Percentiles rank a stretch among this genome's conserved stretches.
Evolutionary conservation across 2,797 vertebrate species (phyloP).

Genomic region (Mormyrops boulengeri): DNA sequence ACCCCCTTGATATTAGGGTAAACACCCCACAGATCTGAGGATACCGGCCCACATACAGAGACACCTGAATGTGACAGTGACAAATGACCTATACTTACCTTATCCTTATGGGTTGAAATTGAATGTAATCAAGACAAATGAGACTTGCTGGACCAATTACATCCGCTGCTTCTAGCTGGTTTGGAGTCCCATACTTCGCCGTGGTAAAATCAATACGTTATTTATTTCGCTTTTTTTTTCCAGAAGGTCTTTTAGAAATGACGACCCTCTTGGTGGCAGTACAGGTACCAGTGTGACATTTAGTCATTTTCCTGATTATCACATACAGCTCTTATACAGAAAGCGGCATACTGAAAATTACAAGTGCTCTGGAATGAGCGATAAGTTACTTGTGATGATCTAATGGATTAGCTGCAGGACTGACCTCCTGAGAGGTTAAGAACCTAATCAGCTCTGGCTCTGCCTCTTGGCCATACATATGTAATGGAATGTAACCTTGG

Average conservation of each 20-base stretch:
- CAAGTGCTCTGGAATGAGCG: not conserved
- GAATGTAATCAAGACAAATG: conserved; percentile 65
- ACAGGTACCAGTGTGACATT: conserved; percentile 22
- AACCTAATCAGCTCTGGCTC: not conserved
- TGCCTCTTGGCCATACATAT: not conserved
- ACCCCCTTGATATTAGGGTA: conserved; percentile 29
- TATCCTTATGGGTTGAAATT: conserved; percentile 56
- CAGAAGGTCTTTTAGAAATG: conserved; percentile 26
- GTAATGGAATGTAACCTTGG: not conserved
- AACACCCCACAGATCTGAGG: conserved; percentile 33
- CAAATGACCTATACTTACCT: conserved; percentile 55
- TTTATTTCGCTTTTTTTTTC: conserved; percentile 47
- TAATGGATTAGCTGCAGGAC: not conserved
- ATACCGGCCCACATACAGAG: conserved; percentile 39
- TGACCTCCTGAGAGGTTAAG: not conserved
- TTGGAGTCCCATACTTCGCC: conserved; percentile 46
- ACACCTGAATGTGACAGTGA: conserved; percentile 52
- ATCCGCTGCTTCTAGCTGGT: conserved; percentile 40
- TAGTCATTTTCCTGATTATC: conserved; percentile 45
- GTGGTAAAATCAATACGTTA: conserved; percentile 57
- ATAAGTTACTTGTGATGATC: not conserved
- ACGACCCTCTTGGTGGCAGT: conserved; percentile 17
- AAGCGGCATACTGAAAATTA: conserved; percentile 1
- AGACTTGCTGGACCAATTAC: conserved; percentile 51
- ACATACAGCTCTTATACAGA: conserved; percentile 23